Percentiles rank a stretch among this genome's conserved stretches.
phyloP scores from a whole-genome alignment of 2,888 invertebrate species.

The Ichneumoninae sp. region DNA sequence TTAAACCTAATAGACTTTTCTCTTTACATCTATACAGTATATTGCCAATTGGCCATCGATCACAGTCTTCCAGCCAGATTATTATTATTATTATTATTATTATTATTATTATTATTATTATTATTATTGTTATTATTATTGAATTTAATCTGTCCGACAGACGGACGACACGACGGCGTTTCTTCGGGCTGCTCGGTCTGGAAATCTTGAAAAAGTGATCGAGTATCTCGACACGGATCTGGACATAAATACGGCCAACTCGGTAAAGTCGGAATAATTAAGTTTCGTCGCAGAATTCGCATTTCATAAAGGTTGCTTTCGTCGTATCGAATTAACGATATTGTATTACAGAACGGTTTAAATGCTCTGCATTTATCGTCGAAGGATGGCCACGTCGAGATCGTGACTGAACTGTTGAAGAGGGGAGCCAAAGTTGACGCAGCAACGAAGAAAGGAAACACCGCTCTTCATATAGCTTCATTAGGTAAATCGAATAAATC shows the following conservation, averaged over 20 bases:
- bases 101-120: not conserved
- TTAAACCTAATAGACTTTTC: too few relatives aligned
- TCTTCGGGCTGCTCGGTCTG: slow-evolving; percentile 98
- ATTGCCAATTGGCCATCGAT: too few relatives aligned
- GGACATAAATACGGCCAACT: slow-evolving; percentile 99
- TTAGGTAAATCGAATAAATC: slow-evolving; percentile 85
- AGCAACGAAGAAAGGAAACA: slow-evolving; percentile 98
- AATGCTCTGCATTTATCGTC: slow-evolving; percentile 98
- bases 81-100: too few relatives aligned
- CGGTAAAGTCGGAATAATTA: slow-evolving; percentile 86
- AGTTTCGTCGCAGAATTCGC: not conserved
- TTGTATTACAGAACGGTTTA: slow-evolving; percentile 93
- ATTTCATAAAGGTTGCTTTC: not conserved
- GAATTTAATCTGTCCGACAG: slow-evolving; percentile 86
- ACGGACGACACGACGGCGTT: slow-evolving; percentile 98
- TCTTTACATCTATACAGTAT: too few relatives aligned
- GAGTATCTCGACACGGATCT: slow-evolving; percentile 96
- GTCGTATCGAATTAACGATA: not conserved
- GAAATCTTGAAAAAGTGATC: slow-evolving; percentile 97
- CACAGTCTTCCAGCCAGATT: too few relatives aligned
- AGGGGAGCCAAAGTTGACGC: slow-evolving; percentile 97
- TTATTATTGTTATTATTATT: not conserved
- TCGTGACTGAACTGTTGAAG: slow-evolving; percentile 95
- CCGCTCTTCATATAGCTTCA: slow-evolving; percentile 98
- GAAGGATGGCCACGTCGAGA: slow-evolving; percentile 98